Evolutionary conservation across 2,888 invertebrate species (phyloP).

Genomic region (Gibbula magus): DNA sequence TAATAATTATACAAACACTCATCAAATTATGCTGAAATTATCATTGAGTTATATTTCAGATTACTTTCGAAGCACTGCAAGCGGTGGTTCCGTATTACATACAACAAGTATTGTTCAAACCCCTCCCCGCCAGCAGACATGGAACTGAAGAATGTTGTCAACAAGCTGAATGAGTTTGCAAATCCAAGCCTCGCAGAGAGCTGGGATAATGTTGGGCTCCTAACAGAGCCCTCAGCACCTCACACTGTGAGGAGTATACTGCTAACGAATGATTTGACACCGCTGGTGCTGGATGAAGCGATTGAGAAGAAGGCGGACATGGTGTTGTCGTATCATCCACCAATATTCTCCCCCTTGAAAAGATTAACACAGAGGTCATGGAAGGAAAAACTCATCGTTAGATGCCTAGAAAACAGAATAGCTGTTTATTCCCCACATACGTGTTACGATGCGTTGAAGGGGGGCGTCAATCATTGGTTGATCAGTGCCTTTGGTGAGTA

Average conservation of each 20-base stretch:
- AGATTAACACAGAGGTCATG: conserved; percentile 81
- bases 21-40: no score
- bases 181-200: conserved; percentile 80
- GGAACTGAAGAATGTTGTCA: conserved; percentile 51
- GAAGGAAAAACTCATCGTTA: conserved; percentile 87
- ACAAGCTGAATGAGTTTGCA: conserved; percentile 59
- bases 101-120: no score
- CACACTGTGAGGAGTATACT: conserved; percentile 78
- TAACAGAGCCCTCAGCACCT: conserved; percentile 85
- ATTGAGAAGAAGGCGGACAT: conserved; percentile 82
- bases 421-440: conserved; percentile 96
- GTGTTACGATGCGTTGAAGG: conserved; percentile 87
- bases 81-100: no score
- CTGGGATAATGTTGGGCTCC: conserved; percentile 96
- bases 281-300: conserved; percentile 88
- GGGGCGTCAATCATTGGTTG: conserved; percentile 96
- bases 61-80: no score
- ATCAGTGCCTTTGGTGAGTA: conserved; percentile 81
- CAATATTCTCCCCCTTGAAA: conserved; percentile 90
- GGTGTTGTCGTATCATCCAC: conserved; percentile 96
- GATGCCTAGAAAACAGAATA: conserved; percentile 88
- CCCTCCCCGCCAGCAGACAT: conserved; percentile 29
- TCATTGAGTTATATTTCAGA: no score
- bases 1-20: no score
- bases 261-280: conserved; percentile 94